phyloP scores from a whole-genome alignment of 2,113 vertebrate genomes.

The Zootoca vivipara region DNA sequence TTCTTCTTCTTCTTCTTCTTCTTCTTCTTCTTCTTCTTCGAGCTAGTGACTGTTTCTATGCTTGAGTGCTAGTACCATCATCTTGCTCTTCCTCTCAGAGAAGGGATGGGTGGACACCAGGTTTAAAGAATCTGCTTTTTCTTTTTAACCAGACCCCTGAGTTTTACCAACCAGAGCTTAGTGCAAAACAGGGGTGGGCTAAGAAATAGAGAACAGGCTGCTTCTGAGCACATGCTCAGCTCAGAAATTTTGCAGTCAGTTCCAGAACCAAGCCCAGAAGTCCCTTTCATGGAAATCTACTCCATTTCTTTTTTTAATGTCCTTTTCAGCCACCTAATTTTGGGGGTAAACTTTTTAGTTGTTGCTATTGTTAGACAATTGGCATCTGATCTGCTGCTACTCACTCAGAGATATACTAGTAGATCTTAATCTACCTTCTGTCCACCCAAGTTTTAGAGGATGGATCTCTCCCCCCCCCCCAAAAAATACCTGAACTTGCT shows the following conservation, averaged over 20 bases:
- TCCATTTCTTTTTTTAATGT: background rate
- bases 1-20: no score
- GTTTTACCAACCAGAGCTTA: background rate
- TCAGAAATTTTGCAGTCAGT: background rate
- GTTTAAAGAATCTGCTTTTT: background rate
- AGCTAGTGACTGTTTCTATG: background rate
- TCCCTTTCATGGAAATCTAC: background rate
- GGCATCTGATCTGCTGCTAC: background rate
- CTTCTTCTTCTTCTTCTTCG: no score
- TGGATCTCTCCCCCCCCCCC: background rate
- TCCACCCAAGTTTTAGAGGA: no score
- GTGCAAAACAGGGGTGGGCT: background rate
- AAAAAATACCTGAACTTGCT: background rate
- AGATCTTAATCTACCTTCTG: background rate
- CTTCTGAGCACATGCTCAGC: background rate
- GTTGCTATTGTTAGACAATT: background rate
- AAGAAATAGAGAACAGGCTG: background rate
- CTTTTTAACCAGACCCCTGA: background rate
- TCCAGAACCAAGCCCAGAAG: background rate
- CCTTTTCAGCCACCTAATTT: background rate
- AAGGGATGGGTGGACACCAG: background rate
- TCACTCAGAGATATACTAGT: background rate
- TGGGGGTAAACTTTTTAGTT: background rate
- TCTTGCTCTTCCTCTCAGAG: background rate
- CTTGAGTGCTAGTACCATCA: background rate